phyloP scores from a whole-genome alignment of 92 coral and sea anemone species.

The Paramuricea clavata region DNA sequence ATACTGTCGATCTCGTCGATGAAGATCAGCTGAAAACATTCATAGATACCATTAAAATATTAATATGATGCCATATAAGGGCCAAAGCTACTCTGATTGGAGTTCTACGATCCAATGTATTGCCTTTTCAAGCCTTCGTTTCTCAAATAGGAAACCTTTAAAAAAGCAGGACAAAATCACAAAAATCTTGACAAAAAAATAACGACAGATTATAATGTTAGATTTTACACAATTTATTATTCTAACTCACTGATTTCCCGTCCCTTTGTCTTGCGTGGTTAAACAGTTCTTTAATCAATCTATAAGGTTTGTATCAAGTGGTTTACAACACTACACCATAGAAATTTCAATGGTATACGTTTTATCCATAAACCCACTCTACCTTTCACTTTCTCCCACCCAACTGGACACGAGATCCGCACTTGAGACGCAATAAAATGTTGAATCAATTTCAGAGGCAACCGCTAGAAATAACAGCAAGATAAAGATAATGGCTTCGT shows the following conservation, averaged over 20 bases:
- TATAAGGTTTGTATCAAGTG: conserved; percentile 2
- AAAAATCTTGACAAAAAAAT: too few relatives aligned
- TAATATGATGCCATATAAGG: too few relatives aligned
- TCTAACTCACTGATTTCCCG: conserved; percentile 86
- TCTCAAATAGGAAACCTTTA: too few relatives aligned
- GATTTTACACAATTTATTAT: too few relatives aligned
- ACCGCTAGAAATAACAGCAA: conserved; percentile 68
- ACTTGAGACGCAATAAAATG: conserved; percentile 96
- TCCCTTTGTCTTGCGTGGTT: conserved; percentile 83
- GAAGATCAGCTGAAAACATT: conserved; percentile 86
- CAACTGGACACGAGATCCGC: conserved; percentile 97
- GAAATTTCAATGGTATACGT: neutral
- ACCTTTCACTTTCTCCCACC: conserved; percentile 99
- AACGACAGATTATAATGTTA: neutral
- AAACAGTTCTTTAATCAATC: conserved; percentile 94
- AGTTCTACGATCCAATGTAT: too few relatives aligned
- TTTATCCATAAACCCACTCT: neutral
- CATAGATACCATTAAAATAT: too few relatives aligned
- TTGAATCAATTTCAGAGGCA: conserved; percentile 91
- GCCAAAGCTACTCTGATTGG: too few relatives aligned
- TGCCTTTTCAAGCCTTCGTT: too few relatives aligned
- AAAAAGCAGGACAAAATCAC: too few relatives aligned
- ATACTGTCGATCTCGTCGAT: conserved; percentile 98
- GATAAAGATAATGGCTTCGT: neutral
- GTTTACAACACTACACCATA: too few relatives aligned